Conservation (phyloP, 2,113 vertebrate species). For the Myotis davidii region DNA sequence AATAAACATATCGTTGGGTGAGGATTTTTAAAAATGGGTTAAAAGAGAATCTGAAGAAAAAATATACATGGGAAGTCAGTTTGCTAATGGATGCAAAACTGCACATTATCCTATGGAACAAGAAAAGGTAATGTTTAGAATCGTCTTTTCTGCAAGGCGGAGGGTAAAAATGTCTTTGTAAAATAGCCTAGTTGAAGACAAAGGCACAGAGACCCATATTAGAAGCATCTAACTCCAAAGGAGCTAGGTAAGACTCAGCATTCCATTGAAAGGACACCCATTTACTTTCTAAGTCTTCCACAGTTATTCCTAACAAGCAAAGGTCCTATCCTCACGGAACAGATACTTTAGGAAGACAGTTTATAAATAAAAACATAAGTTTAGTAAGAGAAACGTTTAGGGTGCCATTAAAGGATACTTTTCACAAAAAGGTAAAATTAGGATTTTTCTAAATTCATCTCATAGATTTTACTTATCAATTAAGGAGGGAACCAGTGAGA, state of each 20-base stretch:
- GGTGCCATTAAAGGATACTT: neutral
- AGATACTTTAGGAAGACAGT: neutral
- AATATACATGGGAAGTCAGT: neutral
- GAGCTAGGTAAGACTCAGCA: accelerated
- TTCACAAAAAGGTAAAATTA: neutral
- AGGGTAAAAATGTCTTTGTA: neutral
- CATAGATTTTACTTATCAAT: neutral
- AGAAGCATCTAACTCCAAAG: neutral
- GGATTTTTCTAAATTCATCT: neutral
- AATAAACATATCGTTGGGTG: too few species aligned
- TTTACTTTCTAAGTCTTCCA: neutral
- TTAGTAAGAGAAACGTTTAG: neutral
- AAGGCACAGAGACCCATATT: neutral
- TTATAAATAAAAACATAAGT: neutral
- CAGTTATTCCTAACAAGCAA: neutral
- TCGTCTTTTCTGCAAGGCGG: neutral
- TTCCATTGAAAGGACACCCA: accelerated
- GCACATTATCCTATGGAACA: neutral
- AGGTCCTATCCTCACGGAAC: neutral
- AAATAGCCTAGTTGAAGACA: neutral
- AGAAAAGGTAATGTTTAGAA: neutral
- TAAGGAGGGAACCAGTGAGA: neutral
- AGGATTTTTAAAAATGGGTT: neutral
- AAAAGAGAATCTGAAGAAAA: neutral
- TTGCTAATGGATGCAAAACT: neutral